Evolutionary conservation across 2,888 invertebrate genomes (phyloP).

Genomic region (Pandemis heparana): DNA sequence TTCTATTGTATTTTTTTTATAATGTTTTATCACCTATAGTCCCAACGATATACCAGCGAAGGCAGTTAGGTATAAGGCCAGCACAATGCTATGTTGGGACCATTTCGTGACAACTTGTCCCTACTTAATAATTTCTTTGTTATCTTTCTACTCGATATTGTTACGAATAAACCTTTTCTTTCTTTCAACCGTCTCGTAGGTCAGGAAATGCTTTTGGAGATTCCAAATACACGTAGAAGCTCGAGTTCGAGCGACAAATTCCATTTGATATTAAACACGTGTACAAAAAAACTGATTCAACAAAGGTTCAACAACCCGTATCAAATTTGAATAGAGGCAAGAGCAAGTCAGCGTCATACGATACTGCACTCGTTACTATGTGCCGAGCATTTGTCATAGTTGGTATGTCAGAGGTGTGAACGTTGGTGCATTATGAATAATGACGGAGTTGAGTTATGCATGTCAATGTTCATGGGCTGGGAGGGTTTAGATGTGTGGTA

Average conservation of each 20-base stretch:
- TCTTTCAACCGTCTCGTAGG: slow-evolving; percentile 68
- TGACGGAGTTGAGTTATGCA: slow-evolving; percentile 66
- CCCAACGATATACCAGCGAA: no score
- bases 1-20: no score
- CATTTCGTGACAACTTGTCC: no score
- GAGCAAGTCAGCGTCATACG: slow-evolving; percentile 37
- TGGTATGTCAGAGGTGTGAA: slow-evolving; percentile 65
- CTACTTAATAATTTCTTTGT: no score
- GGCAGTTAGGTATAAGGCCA: no score
- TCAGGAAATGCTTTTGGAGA: slow-evolving; percentile 72
- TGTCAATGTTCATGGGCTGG: slow-evolving; percentile 55
- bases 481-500: slow-evolving; percentile 25
- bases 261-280: slow-evolving; percentile 25
- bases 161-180: slow-evolving; percentile 45
- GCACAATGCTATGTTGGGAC: no score
- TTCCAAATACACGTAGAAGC: slow-evolving; percentile 58
- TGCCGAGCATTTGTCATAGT: slow-evolving; percentile 57
- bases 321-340: slow-evolving; percentile 42
- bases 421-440: slow-evolving; percentile 64
- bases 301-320: slow-evolving; percentile 39
- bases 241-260: neutral
- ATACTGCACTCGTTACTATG: slow-evolving; percentile 45
- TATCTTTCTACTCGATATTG: no score
- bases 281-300: slow-evolving; percentile 28
- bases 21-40: no score